A percentile compares a stretch with the other conserved stretches of the same genome.
Conservation (phyloP, 2,888 invertebrate species). For the Lamellibrachia columna region DNA sequence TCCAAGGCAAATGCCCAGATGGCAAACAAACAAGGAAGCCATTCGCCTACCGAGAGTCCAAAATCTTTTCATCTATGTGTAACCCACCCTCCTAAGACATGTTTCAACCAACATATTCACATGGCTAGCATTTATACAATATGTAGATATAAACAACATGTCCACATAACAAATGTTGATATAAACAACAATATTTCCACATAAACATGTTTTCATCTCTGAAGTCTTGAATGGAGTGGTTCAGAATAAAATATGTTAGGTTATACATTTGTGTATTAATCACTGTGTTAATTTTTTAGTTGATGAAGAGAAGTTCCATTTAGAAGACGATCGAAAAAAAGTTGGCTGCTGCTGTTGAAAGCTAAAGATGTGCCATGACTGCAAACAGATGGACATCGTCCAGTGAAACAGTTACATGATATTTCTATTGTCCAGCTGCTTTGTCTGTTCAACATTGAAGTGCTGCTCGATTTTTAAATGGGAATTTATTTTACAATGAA, state of each 20-base stretch:
- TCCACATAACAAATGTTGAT: too few relatives aligned
- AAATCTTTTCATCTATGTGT: too few relatives aligned
- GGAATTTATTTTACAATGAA: neutral
- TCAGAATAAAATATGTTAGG: too few relatives aligned
- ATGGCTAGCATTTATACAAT: too few relatives aligned
- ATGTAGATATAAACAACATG: too few relatives aligned
- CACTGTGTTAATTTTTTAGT: neutral
- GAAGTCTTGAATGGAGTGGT: neutral
- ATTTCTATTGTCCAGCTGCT: too few relatives aligned
- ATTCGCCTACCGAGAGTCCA: too few relatives aligned
- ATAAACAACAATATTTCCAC: too few relatives aligned
- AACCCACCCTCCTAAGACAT: too few relatives aligned
- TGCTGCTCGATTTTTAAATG: neutral
- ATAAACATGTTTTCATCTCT: neutral
- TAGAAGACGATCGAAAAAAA: neutral
- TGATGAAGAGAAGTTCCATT: neutral
- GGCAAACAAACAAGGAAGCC: too few relatives aligned
- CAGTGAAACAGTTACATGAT: neutral
- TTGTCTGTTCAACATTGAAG: neutral
- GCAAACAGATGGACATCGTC: neutral
- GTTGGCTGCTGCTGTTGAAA: conserved; percentile 11
- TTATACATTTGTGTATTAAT: neutral
- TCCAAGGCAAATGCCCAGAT: too few relatives aligned
- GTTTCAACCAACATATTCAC: too few relatives aligned
- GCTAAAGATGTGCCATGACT: neutral